A percentile compares a stretch with the other conserved stretches of the same genome.
These are phyloP conservation scores for Gymnopithys bicolor DNA, from an alignment of 2,797 vertebrate genomes.

Conservation along the genomic window DNA sequence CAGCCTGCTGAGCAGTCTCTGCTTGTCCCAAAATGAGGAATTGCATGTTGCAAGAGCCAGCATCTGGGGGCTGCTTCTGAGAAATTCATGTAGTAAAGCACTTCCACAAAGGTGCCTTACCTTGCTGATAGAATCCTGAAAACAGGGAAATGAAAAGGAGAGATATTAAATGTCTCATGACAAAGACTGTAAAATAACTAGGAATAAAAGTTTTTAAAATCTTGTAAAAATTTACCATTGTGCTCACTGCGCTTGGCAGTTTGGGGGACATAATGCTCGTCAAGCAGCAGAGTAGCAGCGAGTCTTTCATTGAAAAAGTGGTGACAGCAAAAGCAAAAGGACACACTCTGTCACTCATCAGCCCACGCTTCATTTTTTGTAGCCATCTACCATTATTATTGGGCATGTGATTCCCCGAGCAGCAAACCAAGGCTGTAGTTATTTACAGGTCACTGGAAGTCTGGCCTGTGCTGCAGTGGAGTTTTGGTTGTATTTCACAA, in stretches of 20 bases:
- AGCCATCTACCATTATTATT: neutral
- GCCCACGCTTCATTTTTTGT: neutral
- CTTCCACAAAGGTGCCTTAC: neutral
- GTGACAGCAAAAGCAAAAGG: neutral
- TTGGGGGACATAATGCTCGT: rapidly evolving
- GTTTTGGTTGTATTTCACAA: conserved; percentile 33
- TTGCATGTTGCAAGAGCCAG: neutral
- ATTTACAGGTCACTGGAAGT: conserved; percentile 23
- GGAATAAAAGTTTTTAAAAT: neutral
- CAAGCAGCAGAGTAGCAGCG: neutral
- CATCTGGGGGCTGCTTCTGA: neutral
- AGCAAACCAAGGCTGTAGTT: neutral
- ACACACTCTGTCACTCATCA: conserved; percentile 10
- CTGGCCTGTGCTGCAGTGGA: neutral
- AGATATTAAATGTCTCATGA: neutral
- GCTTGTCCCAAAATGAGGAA: neutral
- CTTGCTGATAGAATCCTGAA: neutral
- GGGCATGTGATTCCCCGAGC: neutral
- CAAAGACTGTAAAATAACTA: neutral
- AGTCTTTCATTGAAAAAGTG: neutral
- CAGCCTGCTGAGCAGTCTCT: neutral
- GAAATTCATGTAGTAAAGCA: neutral
- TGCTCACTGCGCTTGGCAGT: neutral
- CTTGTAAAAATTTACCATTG: neutral
- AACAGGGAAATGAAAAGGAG: neutral